Percentiles rank a stretch among this genome's conserved stretches.
phyloP scores from a whole-genome alignment of 1,140 invertebrate genomes.

The Tetragnatha versicolor region DNA sequence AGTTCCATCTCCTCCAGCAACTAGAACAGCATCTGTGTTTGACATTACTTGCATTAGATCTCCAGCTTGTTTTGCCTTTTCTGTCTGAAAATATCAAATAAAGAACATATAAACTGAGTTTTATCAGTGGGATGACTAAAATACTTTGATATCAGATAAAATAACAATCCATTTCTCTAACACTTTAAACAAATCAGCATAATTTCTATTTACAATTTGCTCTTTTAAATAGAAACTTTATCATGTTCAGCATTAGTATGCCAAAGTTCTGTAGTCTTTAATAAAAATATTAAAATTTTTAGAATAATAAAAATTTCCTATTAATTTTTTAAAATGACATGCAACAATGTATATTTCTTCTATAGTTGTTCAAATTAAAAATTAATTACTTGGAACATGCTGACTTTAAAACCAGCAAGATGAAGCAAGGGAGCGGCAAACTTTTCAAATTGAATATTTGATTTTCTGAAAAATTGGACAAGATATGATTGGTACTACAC shows the following conservation, averaged over 20 bases:
- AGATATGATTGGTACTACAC: not conserved
- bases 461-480: constrained; percentile 66
- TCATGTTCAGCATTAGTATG: no score
- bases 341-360: not conserved
- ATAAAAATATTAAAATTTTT: no score
- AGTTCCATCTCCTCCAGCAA: constrained; percentile 94
- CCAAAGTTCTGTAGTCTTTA: no score
- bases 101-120: no score
- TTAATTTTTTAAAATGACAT: no score
- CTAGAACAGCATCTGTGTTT: constrained; percentile 83
- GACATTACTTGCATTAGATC: constrained; percentile 73
- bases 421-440: constrained; percentile 92
- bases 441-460: constrained; percentile 79
- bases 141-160: no score
- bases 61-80: constrained; percentile 85
- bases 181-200: no score
- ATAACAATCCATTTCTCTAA: no score
- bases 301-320: no score
- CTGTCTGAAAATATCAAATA: constrained; percentile 74
- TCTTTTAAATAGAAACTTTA: no score
- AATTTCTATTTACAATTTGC: no score
- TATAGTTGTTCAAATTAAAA: not conserved
- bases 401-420: constrained; percentile 84
- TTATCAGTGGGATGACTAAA: no score
- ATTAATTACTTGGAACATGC: constrained; percentile 66